Conservation (phyloP, 2,888 invertebrate species). For the Micoletzkya japonica region DNA sequence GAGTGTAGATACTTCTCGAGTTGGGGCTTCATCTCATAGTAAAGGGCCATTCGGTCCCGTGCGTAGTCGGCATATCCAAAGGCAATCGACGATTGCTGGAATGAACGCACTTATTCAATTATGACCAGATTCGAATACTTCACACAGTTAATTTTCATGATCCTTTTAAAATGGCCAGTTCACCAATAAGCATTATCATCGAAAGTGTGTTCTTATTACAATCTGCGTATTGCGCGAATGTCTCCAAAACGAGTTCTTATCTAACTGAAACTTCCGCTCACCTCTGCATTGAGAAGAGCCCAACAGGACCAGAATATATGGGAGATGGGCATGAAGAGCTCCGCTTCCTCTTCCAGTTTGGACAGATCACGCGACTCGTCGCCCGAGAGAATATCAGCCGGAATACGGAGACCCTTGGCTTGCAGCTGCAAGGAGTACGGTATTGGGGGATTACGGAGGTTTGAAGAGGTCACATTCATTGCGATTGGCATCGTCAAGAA, state of each 20-base stretch:
- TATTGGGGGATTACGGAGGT: no score
- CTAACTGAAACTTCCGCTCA: not conserved
- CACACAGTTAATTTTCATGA: no score
- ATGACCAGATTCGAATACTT: no score
- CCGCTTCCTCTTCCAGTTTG: slow-evolving; percentile 38
- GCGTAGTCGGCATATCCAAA: slow-evolving; percentile 46
- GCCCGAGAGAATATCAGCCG: slow-evolving; percentile 45
- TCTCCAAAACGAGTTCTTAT: not conserved
- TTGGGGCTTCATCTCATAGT: slow-evolving; percentile 42
- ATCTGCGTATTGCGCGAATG: no score
- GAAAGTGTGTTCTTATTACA: no score
- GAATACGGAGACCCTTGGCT: slow-evolving; percentile 37
- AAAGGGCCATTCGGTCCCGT: slow-evolving; percentile 47
- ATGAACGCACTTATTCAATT: not conserved
- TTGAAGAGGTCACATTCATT: no score
- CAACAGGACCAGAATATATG: slow-evolving; percentile 50
- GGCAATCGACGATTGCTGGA: slow-evolving; percentile 38
- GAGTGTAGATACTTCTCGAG: slow-evolving; percentile 36
- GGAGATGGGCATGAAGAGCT: slow-evolving; percentile 48
- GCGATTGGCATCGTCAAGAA: no score
- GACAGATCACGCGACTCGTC: slow-evolving; percentile 38
- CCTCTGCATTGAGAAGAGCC: slow-evolving; percentile 48
- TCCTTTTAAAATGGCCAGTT: no score
- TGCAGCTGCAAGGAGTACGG: slow-evolving; percentile 36
- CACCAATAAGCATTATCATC: no score